Conservation (phyloP, 2,797 vertebrate species). For the Tinamus major region DNA sequence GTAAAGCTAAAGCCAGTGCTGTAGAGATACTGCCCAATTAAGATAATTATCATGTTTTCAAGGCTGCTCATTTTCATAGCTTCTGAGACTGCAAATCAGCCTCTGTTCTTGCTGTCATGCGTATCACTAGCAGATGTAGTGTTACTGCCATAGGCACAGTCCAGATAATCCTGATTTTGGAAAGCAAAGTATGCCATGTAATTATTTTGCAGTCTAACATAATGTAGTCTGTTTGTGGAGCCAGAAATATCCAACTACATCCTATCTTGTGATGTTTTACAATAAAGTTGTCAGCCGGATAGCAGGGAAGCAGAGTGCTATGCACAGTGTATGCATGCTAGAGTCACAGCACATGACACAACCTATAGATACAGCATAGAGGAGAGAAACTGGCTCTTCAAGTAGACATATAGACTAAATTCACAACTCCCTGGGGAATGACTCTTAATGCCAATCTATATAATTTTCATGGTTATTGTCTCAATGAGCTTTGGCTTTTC, state of each 20-base stretch:
- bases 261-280: conserved; percentile 35
- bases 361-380: not conserved
- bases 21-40: conserved; percentile 2
- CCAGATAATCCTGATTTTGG: conserved; percentile 60
- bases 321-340: not conserved
- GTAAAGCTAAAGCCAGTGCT: not conserved
- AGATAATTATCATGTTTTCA: conserved; percentile 40
- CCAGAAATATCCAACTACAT: conserved; percentile 24
- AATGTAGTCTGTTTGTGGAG: conserved; percentile 10
- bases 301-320: not conserved
- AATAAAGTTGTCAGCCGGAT: conserved; percentile 39
- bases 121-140: conserved; percentile 56
- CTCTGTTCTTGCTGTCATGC: conserved; percentile 31
- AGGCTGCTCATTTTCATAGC: conserved; percentile 19
- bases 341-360: not conserved
- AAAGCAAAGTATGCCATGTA: conserved; percentile 40
- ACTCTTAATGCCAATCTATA: not conserved
- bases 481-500: not conserved
- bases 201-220: conserved; percentile 56
- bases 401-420: not conserved
- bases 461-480: not conserved
- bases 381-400: not conserved
- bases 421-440: not conserved
- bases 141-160: conserved; percentile 51
- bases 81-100: conserved; percentile 40